Evolutionary conservation across 2,113 vertebrate genomes (phyloP).

Genomic region (Reinhardtius hippoglossoides): DNA sequence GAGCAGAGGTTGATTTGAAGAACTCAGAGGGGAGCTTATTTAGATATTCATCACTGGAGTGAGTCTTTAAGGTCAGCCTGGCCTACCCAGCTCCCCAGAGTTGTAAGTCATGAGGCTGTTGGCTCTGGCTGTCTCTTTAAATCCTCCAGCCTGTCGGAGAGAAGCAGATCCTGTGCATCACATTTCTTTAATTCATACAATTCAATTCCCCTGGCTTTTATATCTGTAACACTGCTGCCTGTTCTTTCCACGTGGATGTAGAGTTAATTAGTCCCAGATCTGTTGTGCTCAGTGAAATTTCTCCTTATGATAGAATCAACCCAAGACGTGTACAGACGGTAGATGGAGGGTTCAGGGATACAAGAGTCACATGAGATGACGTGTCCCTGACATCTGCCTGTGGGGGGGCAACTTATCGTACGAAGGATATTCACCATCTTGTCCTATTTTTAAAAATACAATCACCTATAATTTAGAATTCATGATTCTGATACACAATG

Average conservation of each 20-base stretch:
- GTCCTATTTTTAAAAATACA: too few relatives aligned
- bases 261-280: too few relatives aligned
- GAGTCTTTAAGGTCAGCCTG: constrained; percentile 55
- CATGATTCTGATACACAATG: too few relatives aligned
- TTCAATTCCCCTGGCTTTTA: not conserved
- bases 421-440: too few relatives aligned
- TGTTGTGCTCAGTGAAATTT: too few relatives aligned
- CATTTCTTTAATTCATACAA: constrained; percentile 12
- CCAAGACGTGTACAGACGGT: too few relatives aligned
- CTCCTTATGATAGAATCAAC: too few relatives aligned
- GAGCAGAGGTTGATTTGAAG: constrained; percentile 13
- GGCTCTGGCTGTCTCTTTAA: constrained; percentile 5
- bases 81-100: constrained; percentile 14
- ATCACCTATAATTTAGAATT: too few relatives aligned
- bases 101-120: constrained; percentile 34
- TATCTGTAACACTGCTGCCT: not conserved
- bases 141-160: not conserved
- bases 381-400: too few relatives aligned
- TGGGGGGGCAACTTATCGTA: too few relatives aligned
- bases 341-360: too few relatives aligned
- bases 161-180: not conserved
- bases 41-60: constrained; percentile 56
- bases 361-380: too few relatives aligned
- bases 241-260: not conserved
- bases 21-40: constrained; percentile 44